Evolutionary conservation across 2,113 vertebrate species (phyloP).

Genomic region (Engystomops pustulosus): DNA sequence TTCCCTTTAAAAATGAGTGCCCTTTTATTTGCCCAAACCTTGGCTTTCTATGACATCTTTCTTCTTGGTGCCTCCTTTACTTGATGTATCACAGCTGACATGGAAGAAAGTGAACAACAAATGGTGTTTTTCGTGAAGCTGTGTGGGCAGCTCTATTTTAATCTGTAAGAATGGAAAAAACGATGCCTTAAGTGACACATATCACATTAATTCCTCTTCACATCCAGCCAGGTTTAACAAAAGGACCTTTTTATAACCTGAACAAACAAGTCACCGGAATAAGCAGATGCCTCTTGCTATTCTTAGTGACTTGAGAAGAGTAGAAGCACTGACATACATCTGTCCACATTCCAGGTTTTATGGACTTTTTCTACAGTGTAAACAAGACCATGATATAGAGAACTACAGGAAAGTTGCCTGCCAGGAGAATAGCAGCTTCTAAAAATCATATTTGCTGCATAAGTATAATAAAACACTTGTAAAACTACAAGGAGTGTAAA

Average conservation of each 20-base stretch:
- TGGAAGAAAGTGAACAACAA: slow-evolving; percentile 96
- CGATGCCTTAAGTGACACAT: not conserved
- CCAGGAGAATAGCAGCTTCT: no score
- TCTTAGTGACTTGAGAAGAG: slow-evolving; percentile 7
- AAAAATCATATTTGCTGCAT: no score
- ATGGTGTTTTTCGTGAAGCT: slow-evolving; percentile 94
- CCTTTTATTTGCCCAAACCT: slow-evolving; percentile 73
- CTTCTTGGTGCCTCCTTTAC: slow-evolving; percentile 97
- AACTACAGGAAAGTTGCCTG: not conserved
- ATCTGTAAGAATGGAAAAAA: slow-evolving; percentile 75
- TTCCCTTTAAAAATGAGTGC: no score
- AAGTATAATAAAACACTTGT: no score
- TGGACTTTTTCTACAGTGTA: not conserved
- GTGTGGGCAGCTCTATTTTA: slow-evolving; percentile 95
- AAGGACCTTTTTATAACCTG: slow-evolving; percentile 18
- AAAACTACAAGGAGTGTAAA: no score
- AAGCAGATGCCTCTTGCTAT: slow-evolving; percentile 3
- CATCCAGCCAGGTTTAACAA: not conserved
- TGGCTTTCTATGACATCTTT: slow-evolving; percentile 89
- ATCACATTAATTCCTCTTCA: not conserved
- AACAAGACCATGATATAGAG: no score
- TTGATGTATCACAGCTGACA: slow-evolving; percentile 94
- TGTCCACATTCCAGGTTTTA: not conserved
- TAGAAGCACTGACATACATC: not conserved
- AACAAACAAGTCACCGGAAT: not conserved